These are phyloP conservation scores for Platycheirus albimanus DNA, from an alignment of 2,888 invertebrate species.

Conservation along the genomic window DNA sequence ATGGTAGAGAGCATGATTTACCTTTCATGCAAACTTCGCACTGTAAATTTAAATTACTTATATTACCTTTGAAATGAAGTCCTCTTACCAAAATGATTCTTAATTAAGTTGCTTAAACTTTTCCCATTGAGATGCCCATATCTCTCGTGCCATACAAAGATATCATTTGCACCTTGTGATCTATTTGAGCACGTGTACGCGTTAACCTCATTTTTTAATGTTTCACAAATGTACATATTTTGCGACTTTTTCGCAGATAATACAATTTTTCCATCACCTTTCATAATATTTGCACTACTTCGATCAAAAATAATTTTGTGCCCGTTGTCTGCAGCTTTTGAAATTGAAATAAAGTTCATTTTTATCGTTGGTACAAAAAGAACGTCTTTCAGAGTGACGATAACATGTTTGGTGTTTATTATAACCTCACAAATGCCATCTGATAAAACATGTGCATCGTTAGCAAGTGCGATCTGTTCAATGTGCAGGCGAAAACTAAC, in stretches of 20 bases:
- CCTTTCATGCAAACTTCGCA: too few species aligned
- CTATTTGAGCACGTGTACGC: too few species aligned
- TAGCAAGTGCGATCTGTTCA: constrained; percentile 22
- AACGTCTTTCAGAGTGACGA: constrained; percentile 10
- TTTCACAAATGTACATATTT: constrained; percentile 22
- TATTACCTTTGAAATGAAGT: constrained; percentile 1
- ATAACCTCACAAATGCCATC: constrained; percentile 15
- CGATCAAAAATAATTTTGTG: constrained; percentile 17
- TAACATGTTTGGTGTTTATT: constrained; percentile 16
- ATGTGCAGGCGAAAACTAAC: constrained; percentile 8
- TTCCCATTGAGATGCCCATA: too few species aligned
- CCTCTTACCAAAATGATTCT: constrained; percentile 12
- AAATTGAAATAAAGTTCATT: constrained; percentile 12
- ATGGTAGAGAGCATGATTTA: constrained; percentile 3
- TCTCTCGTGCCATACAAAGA: constrained; percentile 1
- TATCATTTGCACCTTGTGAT: neutral
- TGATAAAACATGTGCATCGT: constrained; percentile 25
- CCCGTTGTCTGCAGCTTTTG: constrained; percentile 9
- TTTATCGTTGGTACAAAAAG: constrained; percentile 11
- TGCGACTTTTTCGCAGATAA: constrained; percentile 6
- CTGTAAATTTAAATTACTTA: neutral
- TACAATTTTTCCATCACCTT: neutral
- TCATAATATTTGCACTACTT: neutral
- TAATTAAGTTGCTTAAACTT: too few species aligned
- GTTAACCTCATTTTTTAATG: constrained; percentile 13